A percentile compares a stretch with the other conserved stretches of the same genome.
Evolutionary conservation across 1,140 invertebrate genomes (phyloP).

Genomic region (Caenorhabditis remanei): DNA sequence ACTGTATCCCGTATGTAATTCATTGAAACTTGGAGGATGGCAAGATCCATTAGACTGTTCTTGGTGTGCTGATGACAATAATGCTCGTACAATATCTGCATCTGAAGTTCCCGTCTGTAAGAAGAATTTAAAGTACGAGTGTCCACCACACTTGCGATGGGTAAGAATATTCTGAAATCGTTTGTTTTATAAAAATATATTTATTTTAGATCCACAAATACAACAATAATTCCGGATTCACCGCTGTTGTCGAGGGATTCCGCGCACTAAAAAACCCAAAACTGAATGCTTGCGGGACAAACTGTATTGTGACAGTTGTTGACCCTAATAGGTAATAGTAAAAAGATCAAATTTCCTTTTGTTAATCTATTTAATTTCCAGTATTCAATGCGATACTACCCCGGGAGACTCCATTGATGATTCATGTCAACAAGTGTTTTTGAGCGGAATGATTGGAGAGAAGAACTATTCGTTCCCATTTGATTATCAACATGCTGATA

Average conservation of each 20-base stretch:
- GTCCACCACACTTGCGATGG: conserved; percentile 48
- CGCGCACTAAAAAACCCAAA: conserved; percentile 19
- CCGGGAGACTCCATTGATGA: conserved; percentile 4
- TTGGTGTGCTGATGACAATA: conserved; percentile 50
- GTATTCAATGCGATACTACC: conserved; percentile 30
- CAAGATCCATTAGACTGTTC: conserved; percentile 43
- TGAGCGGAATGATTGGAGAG: conserved; percentile 20
- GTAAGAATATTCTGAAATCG: not conserved
- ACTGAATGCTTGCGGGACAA: conserved; percentile 29
- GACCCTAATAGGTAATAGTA: not conserved
- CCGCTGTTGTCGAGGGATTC: conserved; percentile 7
- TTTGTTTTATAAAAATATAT: not conserved
- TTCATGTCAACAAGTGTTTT: conserved; percentile 19
- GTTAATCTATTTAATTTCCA: not conserved
- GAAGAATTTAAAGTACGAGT: not conserved
- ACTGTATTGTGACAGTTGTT: conserved; percentile 6
- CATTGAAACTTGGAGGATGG: conserved; percentile 19
- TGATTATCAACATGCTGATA: conserved; percentile 34
- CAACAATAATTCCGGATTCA: conserved; percentile 38
- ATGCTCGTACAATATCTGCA: not conserved
- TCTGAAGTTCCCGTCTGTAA: not conserved
- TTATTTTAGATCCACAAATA: conserved; percentile 24
- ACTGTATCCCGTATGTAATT: conserved; percentile 16
- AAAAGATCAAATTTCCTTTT: not conserved
- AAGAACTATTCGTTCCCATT: conserved; percentile 36